Evolutionary conservation across 2,797 vertebrate species (phyloP).

Genomic region (Mormyrops boulengeri): DNA sequence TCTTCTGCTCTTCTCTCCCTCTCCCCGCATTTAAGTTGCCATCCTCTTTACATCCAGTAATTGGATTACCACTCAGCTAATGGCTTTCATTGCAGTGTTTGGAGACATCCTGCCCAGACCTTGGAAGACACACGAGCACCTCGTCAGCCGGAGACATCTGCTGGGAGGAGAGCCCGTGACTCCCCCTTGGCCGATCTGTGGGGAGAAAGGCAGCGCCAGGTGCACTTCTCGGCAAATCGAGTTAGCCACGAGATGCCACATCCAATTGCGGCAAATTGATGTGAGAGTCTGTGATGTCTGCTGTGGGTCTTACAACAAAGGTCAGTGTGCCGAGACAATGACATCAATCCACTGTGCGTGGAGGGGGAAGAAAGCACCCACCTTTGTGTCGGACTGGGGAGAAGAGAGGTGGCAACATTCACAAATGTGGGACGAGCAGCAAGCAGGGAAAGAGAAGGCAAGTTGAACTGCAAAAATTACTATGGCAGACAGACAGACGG

Average conservation of each 20-base stretch:
- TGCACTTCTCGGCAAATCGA: slow-evolving; percentile 75
- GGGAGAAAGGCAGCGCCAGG: slow-evolving; percentile 76
- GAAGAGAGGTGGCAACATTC: neutral
- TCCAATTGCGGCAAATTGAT: slow-evolving; percentile 81
- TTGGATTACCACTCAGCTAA: slow-evolving; percentile 46
- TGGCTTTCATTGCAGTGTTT: slow-evolving; percentile 59
- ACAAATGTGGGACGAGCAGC: neutral
- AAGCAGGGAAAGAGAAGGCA: neutral
- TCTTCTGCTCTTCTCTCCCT: slow-evolving; percentile 4
- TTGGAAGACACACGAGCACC: slow-evolving; percentile 63
- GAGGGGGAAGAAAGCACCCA: neutral
- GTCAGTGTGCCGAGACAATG: slow-evolving; percentile 63
- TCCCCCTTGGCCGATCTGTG: slow-evolving; percentile 67
- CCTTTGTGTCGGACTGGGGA: neutral
- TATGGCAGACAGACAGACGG: neutral
- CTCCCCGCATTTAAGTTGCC: slow-evolving; percentile 36
- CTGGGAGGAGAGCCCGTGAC: slow-evolving; percentile 37
- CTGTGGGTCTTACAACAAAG: slow-evolving; percentile 76
- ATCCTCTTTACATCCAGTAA: slow-evolving; percentile 55
- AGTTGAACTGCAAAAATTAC: neutral
- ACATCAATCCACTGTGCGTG: slow-evolving; percentile 52
- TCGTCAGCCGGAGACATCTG: slow-evolving; percentile 19
- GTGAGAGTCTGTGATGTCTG: slow-evolving; percentile 79
- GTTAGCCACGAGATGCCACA: slow-evolving; percentile 80
- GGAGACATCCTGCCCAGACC: slow-evolving; percentile 72